These are phyloP conservation scores for Lipophrys pholis DNA, from an alignment of 2,113 vertebrate genomes.

Conservation along the genomic window DNA sequence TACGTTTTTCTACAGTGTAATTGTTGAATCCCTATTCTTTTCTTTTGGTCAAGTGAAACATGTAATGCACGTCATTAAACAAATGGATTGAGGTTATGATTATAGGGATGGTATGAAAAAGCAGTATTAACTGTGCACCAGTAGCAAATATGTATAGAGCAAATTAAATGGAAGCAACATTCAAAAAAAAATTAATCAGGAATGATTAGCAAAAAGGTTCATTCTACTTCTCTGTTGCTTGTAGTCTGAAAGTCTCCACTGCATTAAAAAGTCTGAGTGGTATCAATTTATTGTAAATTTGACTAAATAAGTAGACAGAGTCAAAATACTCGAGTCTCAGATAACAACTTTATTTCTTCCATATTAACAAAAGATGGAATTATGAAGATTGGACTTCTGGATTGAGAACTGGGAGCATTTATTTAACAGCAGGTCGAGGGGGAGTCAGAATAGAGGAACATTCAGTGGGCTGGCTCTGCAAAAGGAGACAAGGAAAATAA, in stretches of 20 bases:
- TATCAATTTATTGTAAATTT: neutral
- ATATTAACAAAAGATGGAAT: conserved; percentile 77
- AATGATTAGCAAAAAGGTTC: neutral
- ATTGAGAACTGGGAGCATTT: conserved; percentile 16
- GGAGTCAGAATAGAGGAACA: conserved; percentile 33
- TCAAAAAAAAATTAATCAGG: too few species aligned
- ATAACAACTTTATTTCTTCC: conserved; percentile 79
- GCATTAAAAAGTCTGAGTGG: neutral
- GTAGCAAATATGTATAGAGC: neutral
- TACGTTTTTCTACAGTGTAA: too few species aligned
- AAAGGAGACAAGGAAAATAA: neutral
- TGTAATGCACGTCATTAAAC: too few species aligned
- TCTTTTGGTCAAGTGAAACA: too few species aligned
- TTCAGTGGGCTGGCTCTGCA: conserved; percentile 79
- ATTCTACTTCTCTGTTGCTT: neutral
- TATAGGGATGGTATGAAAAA: neutral
- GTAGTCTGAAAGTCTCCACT: neutral
- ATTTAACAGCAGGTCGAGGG: conserved; percentile 61
- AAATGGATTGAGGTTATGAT: too few species aligned
- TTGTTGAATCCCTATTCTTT: too few species aligned
- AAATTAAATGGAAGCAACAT: neutral
- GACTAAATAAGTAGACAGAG: neutral
- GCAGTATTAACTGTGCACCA: neutral
- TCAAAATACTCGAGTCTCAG: neutral
- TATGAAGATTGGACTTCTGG: conserved; percentile 53